Evolutionary conservation across 2,888 invertebrate species (phyloP).

Genomic region (Lysandra bellargus): DNA sequence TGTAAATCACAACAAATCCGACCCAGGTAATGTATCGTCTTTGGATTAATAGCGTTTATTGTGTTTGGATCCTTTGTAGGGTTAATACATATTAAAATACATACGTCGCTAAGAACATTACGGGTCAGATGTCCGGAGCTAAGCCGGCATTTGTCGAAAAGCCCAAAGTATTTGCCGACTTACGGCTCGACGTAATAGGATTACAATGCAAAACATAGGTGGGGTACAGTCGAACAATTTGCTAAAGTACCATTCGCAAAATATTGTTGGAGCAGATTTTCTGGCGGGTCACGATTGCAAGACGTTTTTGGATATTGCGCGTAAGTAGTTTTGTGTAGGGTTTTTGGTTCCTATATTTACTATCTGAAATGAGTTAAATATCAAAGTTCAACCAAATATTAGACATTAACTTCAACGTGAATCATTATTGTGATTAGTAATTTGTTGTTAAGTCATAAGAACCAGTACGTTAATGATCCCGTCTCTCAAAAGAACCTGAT

Average conservation of each 20-base stretch:
- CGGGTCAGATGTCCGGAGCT: constrained; percentile 29
- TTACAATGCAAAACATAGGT: constrained; percentile 39
- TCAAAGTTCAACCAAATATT: too few relatives aligned
- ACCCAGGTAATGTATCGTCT: background rate
- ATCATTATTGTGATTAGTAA: too few relatives aligned
- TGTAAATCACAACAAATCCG: background rate
- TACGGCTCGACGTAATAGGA: constrained; percentile 38
- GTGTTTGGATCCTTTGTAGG: background rate
- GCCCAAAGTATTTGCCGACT: constrained; percentile 36
- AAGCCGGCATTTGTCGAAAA: constrained; percentile 33
- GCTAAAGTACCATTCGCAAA: constrained; percentile 1
- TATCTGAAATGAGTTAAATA: background rate
- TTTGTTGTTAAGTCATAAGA: too few relatives aligned
- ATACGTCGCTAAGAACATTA: constrained; percentile 14
- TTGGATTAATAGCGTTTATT: background rate
- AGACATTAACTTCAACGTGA: too few relatives aligned
- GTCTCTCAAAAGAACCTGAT: background rate
- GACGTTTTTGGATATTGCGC: background rate
- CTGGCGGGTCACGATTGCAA: background rate
- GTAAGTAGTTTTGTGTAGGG: background rate
- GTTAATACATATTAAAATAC: background rate
- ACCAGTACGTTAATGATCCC: too few relatives aligned
- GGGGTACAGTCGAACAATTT: constrained; percentile 26
- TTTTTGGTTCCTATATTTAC: too few relatives aligned
- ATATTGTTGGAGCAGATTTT: constrained; percentile 7